Base-by-base conservation (phyloP, 53 echinoderm and acorn worm species). In the Pentamera pediparva region DNA sequence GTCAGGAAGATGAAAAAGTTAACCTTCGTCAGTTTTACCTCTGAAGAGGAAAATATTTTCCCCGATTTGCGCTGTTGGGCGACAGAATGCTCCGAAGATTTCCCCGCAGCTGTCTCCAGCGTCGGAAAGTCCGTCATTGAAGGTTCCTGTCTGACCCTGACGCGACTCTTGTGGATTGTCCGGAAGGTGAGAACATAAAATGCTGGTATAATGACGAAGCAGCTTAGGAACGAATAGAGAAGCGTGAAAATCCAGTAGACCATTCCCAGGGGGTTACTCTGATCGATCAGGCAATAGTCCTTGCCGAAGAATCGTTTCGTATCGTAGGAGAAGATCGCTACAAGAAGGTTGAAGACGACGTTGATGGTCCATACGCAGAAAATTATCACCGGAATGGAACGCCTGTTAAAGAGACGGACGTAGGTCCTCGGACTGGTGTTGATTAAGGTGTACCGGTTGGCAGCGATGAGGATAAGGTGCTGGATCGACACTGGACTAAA, bases 401-500 rank as follows among this genome's bases (percentile, higher is more conserved):
- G 11, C 32, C 33, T 51, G 35, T 70, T 70, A 29, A 48, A 70
- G 11, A 29, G 17, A 29, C 50, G 48, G 24, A 70, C 31, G 50
- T 70, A 70, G 6, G 45, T 48, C 1, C 35, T 25, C 1, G 70
- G 52, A 24, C 33, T 70, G 4, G 48, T 70, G 27, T 48, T 70
- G 8, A 70, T 51, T 1, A 70, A 35, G 10, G 50, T 48, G 15
- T 25, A 70, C 50, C 70, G 32, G 45, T 70, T 70, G 5, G 70
- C 70, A 8, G 70, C 70, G 32, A 70, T 70, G 6, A 70, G 21
- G 7, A 70, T 70, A 3, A 70, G 27, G 29, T 70, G 70, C 50
- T 70, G 70, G 31, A 70, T 70, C 15, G 70, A 70, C 18, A 70
- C 70, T 32, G 70, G 70, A 51, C 70, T 70, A 2, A 70, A 70